Conservation (phyloP, 2,888 invertebrate genomes). For the Drosophila meridiana region DNA sequence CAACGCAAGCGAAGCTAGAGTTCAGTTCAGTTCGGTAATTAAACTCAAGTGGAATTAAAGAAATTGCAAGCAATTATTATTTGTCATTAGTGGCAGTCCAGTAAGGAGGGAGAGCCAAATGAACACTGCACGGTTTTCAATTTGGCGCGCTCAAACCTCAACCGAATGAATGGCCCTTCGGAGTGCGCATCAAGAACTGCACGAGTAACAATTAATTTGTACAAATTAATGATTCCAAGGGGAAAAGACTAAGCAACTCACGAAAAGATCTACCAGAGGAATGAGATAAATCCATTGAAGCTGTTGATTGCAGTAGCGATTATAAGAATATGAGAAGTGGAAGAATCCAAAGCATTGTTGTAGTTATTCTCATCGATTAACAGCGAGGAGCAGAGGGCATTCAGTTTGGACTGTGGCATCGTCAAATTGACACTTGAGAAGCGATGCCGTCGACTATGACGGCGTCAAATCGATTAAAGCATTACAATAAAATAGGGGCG, state of each 20-base stretch:
- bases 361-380: slow-evolving; percentile 37
- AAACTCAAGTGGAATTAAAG: slow-evolving; percentile 73
- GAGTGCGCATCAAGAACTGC: slow-evolving; percentile 61
- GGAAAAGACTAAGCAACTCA: slow-evolving; percentile 22
- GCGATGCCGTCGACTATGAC: slow-evolving; percentile 40
- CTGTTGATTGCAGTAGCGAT: slow-evolving; percentile 57
- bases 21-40: slow-evolving; percentile 57
- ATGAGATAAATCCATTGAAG: slow-evolving; percentile 23
- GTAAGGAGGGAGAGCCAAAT: slow-evolving; percentile 8
- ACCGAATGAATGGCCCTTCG: slow-evolving; percentile 50
- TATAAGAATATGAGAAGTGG: slow-evolving; percentile 52
- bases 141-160: slow-evolving; percentile 20
- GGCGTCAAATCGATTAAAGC: slow-evolving; percentile 66
- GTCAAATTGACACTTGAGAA: slow-evolving; percentile 64
- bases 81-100: slow-evolving; percentile 62
- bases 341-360: slow-evolving; percentile 17
- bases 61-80: slow-evolving; percentile 77
- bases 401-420: slow-evolving; percentile 24
- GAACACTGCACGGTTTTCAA: slow-evolving; percentile 39
- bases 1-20: slow-evolving; percentile 13
- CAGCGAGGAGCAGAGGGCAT: slow-evolving; percentile 11
- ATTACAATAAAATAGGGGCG: slow-evolving; percentile 42
- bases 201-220: slow-evolving; percentile 73
- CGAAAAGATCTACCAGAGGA: slow-evolving; percentile 38
- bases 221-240: slow-evolving; percentile 67